Percentiles rank a stretch among this genome's conserved stretches.
Evolutionary conservation across 2,113 vertebrate genomes (phyloP).

Genomic region (Leucosticte australis): DNA sequence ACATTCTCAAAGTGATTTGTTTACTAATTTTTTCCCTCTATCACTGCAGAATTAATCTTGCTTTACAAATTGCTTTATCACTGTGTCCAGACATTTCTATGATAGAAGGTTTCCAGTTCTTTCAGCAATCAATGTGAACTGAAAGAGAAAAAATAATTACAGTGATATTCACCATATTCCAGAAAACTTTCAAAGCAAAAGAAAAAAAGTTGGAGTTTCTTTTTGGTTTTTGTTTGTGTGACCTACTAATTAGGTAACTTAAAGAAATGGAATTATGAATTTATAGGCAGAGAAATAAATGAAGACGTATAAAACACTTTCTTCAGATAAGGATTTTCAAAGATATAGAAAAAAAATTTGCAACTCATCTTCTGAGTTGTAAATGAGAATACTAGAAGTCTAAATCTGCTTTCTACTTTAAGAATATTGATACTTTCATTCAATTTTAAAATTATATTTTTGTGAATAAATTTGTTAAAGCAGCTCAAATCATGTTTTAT

Average conservation of each 20-base stretch:
- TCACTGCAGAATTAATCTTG: background rate
- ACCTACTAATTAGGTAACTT: background rate
- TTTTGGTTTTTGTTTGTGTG: background rate
- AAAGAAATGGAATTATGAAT: background rate
- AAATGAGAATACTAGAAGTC: background rate
- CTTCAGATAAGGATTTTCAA: background rate
- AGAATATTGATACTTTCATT: background rate
- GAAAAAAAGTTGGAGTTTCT: background rate
- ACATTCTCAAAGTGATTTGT: background rate
- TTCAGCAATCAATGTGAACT: background rate
- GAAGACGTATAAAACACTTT: background rate
- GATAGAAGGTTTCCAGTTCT: background rate
- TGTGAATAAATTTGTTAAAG: background rate
- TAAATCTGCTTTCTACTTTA: background rate
- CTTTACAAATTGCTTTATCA: background rate
- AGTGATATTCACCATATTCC: background rate
- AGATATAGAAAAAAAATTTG: background rate
- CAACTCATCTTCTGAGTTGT: background rate
- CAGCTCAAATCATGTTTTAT: background rate
- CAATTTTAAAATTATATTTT: background rate
- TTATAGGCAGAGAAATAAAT: background rate
- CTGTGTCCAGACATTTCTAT: background rate
- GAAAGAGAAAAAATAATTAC: background rate
- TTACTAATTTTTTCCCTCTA: constrained; percentile 1
- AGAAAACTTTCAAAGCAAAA: background rate